Conservation (phyloP, 2,888 invertebrate species). For the Morinoia aosen region DNA sequence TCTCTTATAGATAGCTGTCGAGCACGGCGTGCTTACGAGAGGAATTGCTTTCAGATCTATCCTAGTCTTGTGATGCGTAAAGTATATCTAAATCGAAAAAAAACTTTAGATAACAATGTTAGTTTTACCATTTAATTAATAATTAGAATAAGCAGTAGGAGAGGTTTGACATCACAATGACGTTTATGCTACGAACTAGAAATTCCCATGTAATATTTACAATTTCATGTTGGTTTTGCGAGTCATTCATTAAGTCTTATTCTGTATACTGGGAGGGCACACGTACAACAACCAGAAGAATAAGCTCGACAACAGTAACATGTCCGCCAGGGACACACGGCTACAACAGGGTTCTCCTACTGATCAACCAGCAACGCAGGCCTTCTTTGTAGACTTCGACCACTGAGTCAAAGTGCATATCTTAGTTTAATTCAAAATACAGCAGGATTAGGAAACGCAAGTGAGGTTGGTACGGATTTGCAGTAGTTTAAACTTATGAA, state of each 20-base stretch:
- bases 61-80: background rate
- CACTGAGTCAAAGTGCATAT: too few species aligned
- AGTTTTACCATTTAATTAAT: background rate
- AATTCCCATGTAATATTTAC: background rate
- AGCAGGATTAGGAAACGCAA: too few species aligned
- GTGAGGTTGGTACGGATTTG: too few species aligned
- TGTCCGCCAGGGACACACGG: background rate
- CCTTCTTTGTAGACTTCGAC: background rate
- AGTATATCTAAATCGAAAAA: too few species aligned
- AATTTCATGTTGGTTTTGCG: background rate
- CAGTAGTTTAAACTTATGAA: too few species aligned
- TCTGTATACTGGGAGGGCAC: background rate
- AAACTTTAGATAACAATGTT: too few species aligned
- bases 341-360: background rate
- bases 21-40: background rate
- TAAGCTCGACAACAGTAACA: background rate
- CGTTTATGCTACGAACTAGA: background rate
- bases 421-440: too few species aligned
- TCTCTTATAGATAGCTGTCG: background rate
- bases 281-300: background rate
- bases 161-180: background rate
- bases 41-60: background rate
- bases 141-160: background rate
- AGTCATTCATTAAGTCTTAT: background rate
- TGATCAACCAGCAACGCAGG: background rate